phyloP scores from a whole-genome alignment of 2,797 vertebrate species.

The Poecilia velifera region DNA sequence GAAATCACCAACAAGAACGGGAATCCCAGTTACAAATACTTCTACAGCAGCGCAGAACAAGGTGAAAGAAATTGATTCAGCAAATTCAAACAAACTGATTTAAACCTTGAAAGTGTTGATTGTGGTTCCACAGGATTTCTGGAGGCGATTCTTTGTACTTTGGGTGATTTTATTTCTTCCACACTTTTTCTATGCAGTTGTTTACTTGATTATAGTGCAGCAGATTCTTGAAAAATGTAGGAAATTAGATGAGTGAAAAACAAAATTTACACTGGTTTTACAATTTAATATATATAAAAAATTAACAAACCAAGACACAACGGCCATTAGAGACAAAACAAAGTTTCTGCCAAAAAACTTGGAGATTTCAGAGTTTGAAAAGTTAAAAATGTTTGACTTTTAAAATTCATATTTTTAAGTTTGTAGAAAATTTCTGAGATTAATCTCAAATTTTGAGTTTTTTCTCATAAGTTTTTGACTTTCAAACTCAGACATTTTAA shows the following conservation, averaged over 20 bases:
- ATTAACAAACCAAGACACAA: too few species aligned
- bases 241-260: not conserved
- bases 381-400: too few species aligned
- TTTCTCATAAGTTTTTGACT: too few species aligned
- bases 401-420: too few species aligned
- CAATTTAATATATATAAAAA: too few species aligned
- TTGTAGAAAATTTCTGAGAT: too few species aligned
- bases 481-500: too few species aligned
- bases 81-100: not conserved
- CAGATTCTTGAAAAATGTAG: not conserved
- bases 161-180: not conserved
- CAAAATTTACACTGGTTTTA: not conserved
- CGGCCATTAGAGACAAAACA: too few species aligned
- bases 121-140: not conserved
- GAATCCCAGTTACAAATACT: conserved; percentile 98
- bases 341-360: too few species aligned
- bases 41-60: conserved; percentile 95
- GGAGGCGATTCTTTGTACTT: not conserved
- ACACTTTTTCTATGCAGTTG: not conserved
- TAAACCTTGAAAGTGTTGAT: not conserved
- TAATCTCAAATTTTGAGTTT: too few species aligned
- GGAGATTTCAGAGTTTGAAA: too few species aligned
- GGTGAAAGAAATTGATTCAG: conserved; percentile 75
- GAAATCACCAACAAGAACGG: conserved; percentile 95
- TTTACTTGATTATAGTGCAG: not conserved